Percentiles rank a stretch among this genome's conserved stretches.
Evolutionary conservation across 2,888 invertebrate species (phyloP).

Genomic region (Pollenia labialis): DNA sequence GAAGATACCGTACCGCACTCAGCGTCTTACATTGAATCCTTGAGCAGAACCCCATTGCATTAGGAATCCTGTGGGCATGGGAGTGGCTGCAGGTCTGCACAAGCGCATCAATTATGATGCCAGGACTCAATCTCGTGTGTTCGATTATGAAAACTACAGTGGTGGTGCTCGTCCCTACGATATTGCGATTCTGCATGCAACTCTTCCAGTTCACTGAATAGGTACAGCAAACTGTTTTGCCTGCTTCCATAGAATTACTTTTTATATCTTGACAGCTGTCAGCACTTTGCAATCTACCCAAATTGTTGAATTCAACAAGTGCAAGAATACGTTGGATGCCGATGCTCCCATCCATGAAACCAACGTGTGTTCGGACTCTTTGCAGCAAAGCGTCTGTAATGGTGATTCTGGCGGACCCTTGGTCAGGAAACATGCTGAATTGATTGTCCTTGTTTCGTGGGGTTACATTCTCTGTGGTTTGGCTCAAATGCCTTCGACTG

Average conservation of each 20-base stretch:
- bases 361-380: conserved; percentile 84
- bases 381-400: conserved; percentile 84
- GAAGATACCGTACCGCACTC: conserved; percentile 81
- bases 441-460: conserved; percentile 85
- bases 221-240: conserved; percentile 82
- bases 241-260: conserved; percentile 77
- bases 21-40: conserved; percentile 83
- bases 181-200: conserved; percentile 84
- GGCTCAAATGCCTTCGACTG: conserved; percentile 83
- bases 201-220: conserved; percentile 79
- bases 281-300: conserved; percentile 71
- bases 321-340: conserved; percentile 76
- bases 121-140: conserved; percentile 77
- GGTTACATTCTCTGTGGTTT: conserved; percentile 84
- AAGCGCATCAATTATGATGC: conserved; percentile 76
- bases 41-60: conserved; percentile 80
- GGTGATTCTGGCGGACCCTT: conserved; percentile 83
- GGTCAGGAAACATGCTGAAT: conserved; percentile 77
- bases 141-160: conserved; percentile 77
- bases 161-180: conserved; percentile 85
- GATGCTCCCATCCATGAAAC: conserved; percentile 77
- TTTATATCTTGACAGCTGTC: too few species aligned
- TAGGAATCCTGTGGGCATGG: conserved; percentile 74
- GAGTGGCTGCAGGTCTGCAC: too few species aligned
- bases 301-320: conserved; percentile 77